phyloP scores from a whole-genome alignment of 2,113 vertebrate species.

The Puffinus mauretanicus region DNA sequence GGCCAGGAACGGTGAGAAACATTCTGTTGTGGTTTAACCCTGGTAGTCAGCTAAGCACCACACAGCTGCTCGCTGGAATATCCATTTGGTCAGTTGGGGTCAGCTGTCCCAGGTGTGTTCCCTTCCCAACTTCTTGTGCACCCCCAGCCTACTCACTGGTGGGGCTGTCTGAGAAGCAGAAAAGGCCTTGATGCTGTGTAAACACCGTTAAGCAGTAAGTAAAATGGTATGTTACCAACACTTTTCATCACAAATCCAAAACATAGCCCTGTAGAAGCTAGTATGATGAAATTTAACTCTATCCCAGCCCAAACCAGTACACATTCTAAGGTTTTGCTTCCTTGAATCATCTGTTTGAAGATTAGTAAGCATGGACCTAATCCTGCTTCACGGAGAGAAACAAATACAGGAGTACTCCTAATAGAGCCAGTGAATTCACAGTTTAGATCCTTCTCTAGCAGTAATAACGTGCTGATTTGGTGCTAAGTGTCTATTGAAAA shows the following conservation, averaged over 20 bases:
- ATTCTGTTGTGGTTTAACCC: not conserved
- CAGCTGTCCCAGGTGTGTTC: not conserved
- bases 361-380: not conserved
- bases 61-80: not conserved
- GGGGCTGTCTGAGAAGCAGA: not conserved
- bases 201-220: not conserved
- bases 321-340: not conserved
- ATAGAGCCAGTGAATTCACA: not conserved
- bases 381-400: not conserved
- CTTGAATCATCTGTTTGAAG: not conserved
- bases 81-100: not conserved
- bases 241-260: not conserved
- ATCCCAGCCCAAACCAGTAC: rapidly evolving
- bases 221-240: not conserved
- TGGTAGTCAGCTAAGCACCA: not conserved
- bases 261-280: not conserved
- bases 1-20: conserved; percentile 86
- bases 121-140: not conserved
- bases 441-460: not conserved
- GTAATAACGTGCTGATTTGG: not conserved
- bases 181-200: not conserved
- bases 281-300: not conserved
- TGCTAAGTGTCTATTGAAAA: not conserved
- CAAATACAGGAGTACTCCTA: not conserved
- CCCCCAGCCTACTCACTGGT: not conserved